Evolutionary conservation across 2,113 vertebrate species (phyloP), one percentile per base, ranked within the genome.

Genomic region (Pituophis catenifer): DNA sequence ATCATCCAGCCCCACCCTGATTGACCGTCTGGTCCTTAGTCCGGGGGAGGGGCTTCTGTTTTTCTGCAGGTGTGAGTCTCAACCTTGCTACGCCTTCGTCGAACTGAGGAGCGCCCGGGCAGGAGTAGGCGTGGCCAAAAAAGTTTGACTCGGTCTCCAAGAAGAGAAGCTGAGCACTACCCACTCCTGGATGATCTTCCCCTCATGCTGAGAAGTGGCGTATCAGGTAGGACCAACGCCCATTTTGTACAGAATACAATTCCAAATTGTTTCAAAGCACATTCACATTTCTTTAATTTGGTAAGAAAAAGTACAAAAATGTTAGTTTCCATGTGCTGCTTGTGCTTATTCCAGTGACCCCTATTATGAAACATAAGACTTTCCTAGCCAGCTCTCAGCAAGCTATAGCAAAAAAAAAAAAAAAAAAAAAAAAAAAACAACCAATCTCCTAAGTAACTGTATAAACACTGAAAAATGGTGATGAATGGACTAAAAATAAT

Each of bases 291-390:
- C 97, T 97, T 97, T 97, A 95, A 96, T 95, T 97, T 96, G 95
- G 95, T 96, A 95, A 96, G 96, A 97, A 94, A 95, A 88, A 97
- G 96, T 95, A 95, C 95, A 95, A 94, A 92, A 86, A 94, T 93
- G 59, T 92, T 91, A 87, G 96, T 97, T 98, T 97, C 97, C 97
- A 97, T 97, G 97, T 96, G 97, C 97, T 97, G 95, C 96, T 93
- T 65, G 95, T 53, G 21, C 95, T 95, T 88, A 94, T 95, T 89
- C 94, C 95, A 52, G 70, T 97, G 97, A 98, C 97, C 97, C 96
- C 95, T 96, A 95, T 90, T 96, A 96, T 3, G 94, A 97, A 98
- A 97, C 97, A 97, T 29, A 86, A 95, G 94, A 95, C 19, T 94
- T 93, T 95, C 94, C 92, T 4, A 87, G 93, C 93, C 94, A 95